Conservation (phyloP, 2,113 vertebrate species). For the Vanacampus margaritifer region DNA sequence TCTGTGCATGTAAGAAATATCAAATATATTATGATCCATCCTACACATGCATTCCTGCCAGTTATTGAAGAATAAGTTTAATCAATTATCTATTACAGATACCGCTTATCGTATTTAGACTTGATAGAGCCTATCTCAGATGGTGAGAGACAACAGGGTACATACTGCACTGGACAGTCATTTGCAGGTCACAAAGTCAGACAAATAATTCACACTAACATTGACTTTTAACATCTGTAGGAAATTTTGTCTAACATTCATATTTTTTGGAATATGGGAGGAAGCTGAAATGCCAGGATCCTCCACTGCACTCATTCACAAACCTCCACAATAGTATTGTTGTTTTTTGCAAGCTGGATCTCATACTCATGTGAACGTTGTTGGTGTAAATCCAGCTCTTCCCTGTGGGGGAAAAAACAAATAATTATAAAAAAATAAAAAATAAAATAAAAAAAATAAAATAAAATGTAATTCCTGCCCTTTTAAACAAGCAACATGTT, state of each 20-base stretch:
- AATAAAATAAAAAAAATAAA: background rate
- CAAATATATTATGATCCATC: background rate
- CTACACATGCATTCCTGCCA: background rate
- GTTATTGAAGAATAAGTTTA: background rate
- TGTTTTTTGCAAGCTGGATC: conserved; percentile 79
- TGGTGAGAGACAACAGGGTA: background rate
- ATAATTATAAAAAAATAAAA: background rate
- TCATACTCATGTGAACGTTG: conserved; percentile 79
- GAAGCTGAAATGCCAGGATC: background rate
- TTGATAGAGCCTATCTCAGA: background rate
- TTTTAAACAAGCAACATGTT: background rate
- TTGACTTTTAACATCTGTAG: background rate
- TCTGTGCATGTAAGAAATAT: background rate
- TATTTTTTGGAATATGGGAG: background rate
- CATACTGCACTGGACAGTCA: background rate
- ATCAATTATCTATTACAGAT: background rate
- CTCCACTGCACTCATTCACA: conserved; percentile 18
- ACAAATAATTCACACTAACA: background rate
- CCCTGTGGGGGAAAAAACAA: conserved; percentile 70
- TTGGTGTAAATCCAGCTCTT: conserved; percentile 84
- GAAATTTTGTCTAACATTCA: background rate
- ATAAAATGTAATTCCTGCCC: background rate
- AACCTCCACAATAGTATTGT: conserved; percentile 82
- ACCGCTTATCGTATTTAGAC: background rate
- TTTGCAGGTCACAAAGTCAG: background rate